A percentile compares a stretch with the other conserved stretches of the same genome.
Conservation (phyloP, 2,888 invertebrate species). For the Epinotia nisella region DNA sequence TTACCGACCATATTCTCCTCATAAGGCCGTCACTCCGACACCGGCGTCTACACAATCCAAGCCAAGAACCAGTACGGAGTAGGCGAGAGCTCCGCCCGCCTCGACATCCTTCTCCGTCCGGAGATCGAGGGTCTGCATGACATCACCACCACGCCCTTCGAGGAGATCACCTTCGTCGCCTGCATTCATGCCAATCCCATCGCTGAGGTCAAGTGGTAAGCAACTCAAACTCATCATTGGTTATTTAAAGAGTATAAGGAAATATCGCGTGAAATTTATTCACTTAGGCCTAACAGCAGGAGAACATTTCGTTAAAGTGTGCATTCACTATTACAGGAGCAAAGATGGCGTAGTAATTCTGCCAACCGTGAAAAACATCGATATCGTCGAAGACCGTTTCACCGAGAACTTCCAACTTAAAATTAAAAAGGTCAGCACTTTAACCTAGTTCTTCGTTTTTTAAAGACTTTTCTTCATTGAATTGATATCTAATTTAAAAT, state of each 20-base stretch:
- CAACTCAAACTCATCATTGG: not conserved
- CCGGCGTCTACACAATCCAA: constrained; percentile 92
- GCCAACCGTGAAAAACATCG: constrained; percentile 79
- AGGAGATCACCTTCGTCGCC: constrained; percentile 91
- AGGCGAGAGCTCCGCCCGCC: constrained; percentile 88
- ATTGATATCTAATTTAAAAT: no score
- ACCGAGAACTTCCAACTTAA: constrained; percentile 88
- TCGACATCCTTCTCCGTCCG: constrained; percentile 92
- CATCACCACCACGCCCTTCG: constrained; percentile 89
- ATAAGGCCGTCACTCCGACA: constrained; percentile 88
- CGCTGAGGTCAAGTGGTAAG: constrained; percentile 93
- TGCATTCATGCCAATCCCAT: constrained; percentile 95
- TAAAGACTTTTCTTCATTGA: no score
- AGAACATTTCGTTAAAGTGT: not conserved
- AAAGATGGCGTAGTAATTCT: constrained; percentile 87
- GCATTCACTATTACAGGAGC: constrained; percentile 69
- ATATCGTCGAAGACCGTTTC: constrained; percentile 85
- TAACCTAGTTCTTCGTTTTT: not conserved
- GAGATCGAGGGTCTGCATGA: constrained; percentile 91
- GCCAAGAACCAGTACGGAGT: constrained; percentile 93
- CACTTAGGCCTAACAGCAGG: no score
- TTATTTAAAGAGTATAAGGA: no score
- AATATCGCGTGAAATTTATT: no score
- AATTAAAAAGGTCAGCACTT: constrained; percentile 86
- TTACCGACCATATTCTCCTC: not conserved